Base-by-base conservation (phyloP, 2,888 invertebrate genomes). In the Fabriciana adippe region DNA sequence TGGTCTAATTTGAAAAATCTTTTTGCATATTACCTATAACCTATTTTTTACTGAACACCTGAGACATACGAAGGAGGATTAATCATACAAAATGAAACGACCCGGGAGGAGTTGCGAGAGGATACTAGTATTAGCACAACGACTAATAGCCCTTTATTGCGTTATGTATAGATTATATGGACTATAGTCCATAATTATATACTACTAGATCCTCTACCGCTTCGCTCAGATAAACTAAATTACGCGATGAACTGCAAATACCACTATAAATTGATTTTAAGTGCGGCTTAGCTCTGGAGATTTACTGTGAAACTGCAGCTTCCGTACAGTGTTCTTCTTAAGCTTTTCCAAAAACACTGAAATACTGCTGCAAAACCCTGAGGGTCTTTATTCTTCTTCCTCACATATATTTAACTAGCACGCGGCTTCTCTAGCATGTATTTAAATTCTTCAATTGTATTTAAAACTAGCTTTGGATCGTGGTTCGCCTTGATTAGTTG, bases 211-310 rank as follows among this genome's bases (percentile, higher is more conserved):
- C 35, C 35, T 21, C 21, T 47, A 48, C 11, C 26, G 47, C 47
- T 21, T 18, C 21, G 26, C n/a, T 59, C 26, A 59, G 47, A 47
- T 59, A 59, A 59, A 47, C 57, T 59, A 59, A 59, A 59, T 59
- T 47, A 47, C 15, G 26, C 57, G 57, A 59, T 47, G 57, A 59
- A 59, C 57, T 21, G 57, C 57, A 59, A 59, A 59, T 59, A 59
- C 57, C 26, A 48, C 26, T 47, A 59, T 59, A 59, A 59, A 59
- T 59, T 59, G 57, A 59, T 59, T 59, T 57, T 59, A 59, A 59
- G 57, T 59, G 57, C 57, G 26, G 57, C 57, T 59, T n/a, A 48
- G 57, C 35, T 41, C 35, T n/a, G 47, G 2, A 47, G 57, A 47
- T 59, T 59, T 48, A 47, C 35, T 47, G 57, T n/a, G 47, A 45